Base-by-base conservation (phyloP, 2,888 invertebrate genomes). In the Dromius quadrimaculatus region DNA sequence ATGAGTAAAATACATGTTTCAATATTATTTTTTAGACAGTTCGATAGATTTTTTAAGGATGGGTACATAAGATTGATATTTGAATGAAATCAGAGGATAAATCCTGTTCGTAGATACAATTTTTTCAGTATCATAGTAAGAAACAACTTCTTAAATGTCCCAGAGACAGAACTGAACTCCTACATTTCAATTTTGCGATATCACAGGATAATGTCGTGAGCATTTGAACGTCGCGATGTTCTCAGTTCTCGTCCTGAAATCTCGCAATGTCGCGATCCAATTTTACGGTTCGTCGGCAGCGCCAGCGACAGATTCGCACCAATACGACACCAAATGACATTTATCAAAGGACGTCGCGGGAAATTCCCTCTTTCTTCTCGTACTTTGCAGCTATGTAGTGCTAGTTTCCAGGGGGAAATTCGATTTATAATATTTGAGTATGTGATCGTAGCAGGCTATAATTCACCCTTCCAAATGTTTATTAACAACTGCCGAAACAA, bases 241-340 rank as follows among this genome's bases (percentile, higher is more conserved):
- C 23, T 13, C 34, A 36, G 34, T 17, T 59, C 36, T 59, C 59
- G 19, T n/a, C n/a, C n/a, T n/a, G n/a, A n/a, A n/a, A n/a, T n/a
- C n/a, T n/a, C n/a, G n/a, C n/a, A 20, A 23, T 38, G n/a, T 66
- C 66, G 38, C 68, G 68, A 68, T 68, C 68, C 68, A 68, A 68
- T 68, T 68, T 68, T 68, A 22, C 68, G 68, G 59, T 59, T 22
- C 43, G 41, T 38, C 57, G 66, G 15, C 66, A 17, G 23, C 28
- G 41, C 66, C 66, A 66, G 66, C 66, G 66, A 57, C 66, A 66
- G 66, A 66, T 66, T 66, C 66, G 34, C 66, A 66, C 66, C 66
- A 38, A 66, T 34, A 57, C 66, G 23, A 54, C 50, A 34, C 66
- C 57, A 34, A 54, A 23, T 28, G 57, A 47, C 50, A 66, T 66